These are phyloP conservation scores for Globia sparganii DNA, from an alignment of 2,888 invertebrate species.

Conservation along the genomic window DNA sequence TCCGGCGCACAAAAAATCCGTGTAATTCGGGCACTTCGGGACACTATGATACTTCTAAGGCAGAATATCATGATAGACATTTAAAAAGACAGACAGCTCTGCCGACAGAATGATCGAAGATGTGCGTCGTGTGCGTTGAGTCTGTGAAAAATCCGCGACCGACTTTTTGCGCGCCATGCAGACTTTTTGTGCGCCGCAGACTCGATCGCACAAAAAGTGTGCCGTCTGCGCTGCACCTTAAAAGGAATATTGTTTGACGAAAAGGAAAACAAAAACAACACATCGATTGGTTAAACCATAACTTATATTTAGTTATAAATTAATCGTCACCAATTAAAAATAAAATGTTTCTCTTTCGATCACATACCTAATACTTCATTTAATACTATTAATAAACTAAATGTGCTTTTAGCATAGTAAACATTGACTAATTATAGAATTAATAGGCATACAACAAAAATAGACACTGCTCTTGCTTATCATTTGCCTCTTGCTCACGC, in stretches of 20 bases:
- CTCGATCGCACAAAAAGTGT: no score
- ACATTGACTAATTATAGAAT: slow-evolving; percentile 26
- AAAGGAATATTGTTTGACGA: background rate
- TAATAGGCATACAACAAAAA: slow-evolving; percentile 24
- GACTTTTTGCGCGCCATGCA: no score
- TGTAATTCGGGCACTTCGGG: no score
- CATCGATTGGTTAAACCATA: slow-evolving; percentile 43
- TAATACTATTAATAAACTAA: slow-evolving; percentile 67
- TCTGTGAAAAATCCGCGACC: no score
- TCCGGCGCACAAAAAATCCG: no score
- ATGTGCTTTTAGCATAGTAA: slow-evolving; percentile 57
- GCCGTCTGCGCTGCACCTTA: no score
- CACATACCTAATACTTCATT: slow-evolving; percentile 78
- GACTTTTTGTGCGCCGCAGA: no score
- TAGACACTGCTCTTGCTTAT: background rate
- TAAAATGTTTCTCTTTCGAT: slow-evolving; percentile 65
- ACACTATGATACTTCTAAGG: no score
- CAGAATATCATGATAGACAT: no score
- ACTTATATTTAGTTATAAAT: slow-evolving; percentile 56
- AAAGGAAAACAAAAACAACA: slow-evolving; percentile 23
- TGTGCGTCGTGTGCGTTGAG: no score
- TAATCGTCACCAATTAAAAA: slow-evolving; percentile 59
- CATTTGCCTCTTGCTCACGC: slow-evolving; percentile 9
- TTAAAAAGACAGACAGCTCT: no score
- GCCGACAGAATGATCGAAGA: no score